Evolutionary conservation across 2,888 invertebrate species (phyloP).

Genomic region (Antheraea assamensis): DNA sequence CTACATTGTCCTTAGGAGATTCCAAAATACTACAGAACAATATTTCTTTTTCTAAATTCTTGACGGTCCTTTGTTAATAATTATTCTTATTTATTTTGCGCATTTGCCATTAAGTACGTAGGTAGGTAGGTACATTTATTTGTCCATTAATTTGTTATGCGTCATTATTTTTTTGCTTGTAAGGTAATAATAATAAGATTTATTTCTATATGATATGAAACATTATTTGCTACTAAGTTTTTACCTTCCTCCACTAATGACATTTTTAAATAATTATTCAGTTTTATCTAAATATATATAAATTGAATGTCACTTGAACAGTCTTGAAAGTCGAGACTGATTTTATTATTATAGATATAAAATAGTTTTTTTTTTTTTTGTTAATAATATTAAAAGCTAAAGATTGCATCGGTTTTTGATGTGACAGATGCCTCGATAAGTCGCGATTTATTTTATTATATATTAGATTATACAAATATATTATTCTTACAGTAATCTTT

Average conservation of each 20-base stretch:
- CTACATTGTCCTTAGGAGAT: too few relatives aligned
- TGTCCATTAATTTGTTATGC: background rate
- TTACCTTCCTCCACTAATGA: background rate
- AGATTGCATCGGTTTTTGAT: background rate
- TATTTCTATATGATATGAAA: constrained; percentile 17
- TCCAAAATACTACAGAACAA: too few relatives aligned
- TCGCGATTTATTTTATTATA: background rate
- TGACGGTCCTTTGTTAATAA: background rate
- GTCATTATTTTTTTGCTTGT: constrained; percentile 5
- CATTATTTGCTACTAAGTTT: constrained; percentile 16
- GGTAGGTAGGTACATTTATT: background rate
- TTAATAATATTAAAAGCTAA: constrained; percentile 2
- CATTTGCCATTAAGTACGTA: background rate
- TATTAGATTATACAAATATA: too few relatives aligned
- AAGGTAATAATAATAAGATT: constrained; percentile 1
- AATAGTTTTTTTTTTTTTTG: background rate
- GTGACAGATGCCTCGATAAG: background rate
- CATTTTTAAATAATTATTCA: constrained; percentile 17
- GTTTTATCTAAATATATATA: constrained; percentile 13
- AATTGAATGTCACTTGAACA: constrained; percentile 15
- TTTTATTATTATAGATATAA: constrained; percentile 5
- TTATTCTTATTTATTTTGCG: background rate
- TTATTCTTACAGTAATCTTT: too few relatives aligned
- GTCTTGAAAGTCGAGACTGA: background rate
- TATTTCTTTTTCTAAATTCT: too few relatives aligned